Evolutionary conservation across 1,140 invertebrate species (phyloP), one percentile per base, ranked within the genome.

Genomic region (Muscidifurax raptorellus): DNA sequence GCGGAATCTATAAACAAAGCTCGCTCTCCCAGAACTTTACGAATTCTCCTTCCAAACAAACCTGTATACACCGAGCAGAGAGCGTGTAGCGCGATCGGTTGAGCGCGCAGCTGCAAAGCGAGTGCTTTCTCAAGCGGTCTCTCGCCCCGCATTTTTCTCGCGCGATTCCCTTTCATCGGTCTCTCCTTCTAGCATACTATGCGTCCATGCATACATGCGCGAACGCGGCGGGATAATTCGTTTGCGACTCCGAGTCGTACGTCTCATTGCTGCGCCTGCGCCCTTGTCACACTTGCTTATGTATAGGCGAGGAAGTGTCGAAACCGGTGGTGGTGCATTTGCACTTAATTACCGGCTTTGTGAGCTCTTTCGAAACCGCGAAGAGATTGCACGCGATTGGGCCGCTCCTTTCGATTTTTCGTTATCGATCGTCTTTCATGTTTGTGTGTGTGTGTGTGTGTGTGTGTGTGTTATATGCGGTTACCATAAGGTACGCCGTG

Each of bases 271-370:
- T 13, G 44, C 44, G 22, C 52, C 52, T 59, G 22, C 22, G 22
- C 52, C 52, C 52, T 59, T 22, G 52, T n/a, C 52, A 22, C 52
- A 59, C 52, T 59, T 59, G 52, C 52, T 59, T n/a, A n/a, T n/a
- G 10, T 10, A 75, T 52, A 27, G 30, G n/a, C 44, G 32, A 86
- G 82, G 80, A 87, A 84, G 71, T 87, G 86, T 86, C 80, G 84
- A 88, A 88, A 88, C 74, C 80, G 2, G 32, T 22, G 52, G 52
- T n/a, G 18, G 52, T 7, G 52, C 18, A 59, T 59, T 59, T 80
- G 72, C 66, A 30, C 25, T 72, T 83, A 85, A 88, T 88, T 87
- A 86, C 52, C 52, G 22, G 22, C 18, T 52, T 52, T 52, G 3
- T 52, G 18, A 59, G 52, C 52, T 78, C 82, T 83, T 84, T 67